phyloP scores from a whole-genome alignment of 2,113 vertebrate species.

The Strix uralensis region DNA sequence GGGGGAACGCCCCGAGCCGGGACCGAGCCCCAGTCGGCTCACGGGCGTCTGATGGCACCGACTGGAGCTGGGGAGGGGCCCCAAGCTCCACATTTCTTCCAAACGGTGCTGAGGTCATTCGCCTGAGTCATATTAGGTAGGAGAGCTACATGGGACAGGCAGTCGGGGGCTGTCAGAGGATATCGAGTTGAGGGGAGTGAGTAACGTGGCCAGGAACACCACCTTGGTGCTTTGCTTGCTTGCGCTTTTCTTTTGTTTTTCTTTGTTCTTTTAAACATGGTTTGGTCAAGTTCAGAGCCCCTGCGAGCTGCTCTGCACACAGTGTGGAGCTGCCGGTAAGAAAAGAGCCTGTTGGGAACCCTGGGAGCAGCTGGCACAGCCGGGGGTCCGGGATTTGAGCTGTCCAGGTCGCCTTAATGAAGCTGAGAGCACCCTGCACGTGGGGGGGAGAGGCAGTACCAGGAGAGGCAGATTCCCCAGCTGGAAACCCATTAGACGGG shows the following conservation, averaged over 20 bases:
- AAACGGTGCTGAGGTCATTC: not conserved
- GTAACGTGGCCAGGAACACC: not conserved
- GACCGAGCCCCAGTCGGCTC: not conserved
- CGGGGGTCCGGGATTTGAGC: not conserved
- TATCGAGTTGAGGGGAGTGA: accelerated
- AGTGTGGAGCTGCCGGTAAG: not conserved
- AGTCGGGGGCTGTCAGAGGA: not conserved
- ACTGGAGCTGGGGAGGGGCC: not conserved
- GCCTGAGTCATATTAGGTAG: not conserved
- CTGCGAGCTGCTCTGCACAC: accelerated
- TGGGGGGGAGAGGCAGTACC: not conserved
- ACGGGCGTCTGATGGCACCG: not conserved
- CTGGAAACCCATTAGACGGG: not conserved
- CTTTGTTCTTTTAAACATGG: not conserved
- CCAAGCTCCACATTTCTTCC: not conserved
- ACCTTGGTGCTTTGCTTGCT: not conserved
- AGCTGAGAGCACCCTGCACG: not conserved
- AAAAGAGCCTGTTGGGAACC: not conserved
- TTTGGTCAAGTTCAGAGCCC: not conserved
- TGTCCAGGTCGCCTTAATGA: not conserved
- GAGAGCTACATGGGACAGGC: not conserved
- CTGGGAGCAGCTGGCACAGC: accelerated
- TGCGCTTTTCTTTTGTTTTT: not conserved
- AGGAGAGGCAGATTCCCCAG: not conserved
- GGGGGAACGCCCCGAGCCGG: not conserved